Conservation (phyloP, 2,113 vertebrate species). For the Dunckerocampus dactyliophorus region DNA sequence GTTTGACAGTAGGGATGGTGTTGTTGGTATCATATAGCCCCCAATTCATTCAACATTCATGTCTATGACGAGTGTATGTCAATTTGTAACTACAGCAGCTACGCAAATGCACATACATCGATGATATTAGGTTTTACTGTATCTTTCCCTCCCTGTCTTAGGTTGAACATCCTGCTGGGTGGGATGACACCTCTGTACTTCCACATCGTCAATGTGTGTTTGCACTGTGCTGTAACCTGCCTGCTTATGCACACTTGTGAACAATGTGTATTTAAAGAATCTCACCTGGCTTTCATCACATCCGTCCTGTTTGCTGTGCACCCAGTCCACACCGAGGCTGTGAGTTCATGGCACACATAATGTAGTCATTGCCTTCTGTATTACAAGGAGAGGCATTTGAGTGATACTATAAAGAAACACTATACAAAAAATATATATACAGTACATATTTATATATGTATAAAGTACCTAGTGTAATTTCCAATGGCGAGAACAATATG, state of each 20-base stretch:
- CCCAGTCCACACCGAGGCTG: slow-evolving; percentile 94
- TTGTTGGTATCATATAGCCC: too few species aligned
- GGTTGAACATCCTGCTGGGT: slow-evolving; percentile 86
- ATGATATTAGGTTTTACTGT: background rate
- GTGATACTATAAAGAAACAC: background rate
- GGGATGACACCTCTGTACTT: slow-evolving; percentile 91
- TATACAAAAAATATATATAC: too few species aligned
- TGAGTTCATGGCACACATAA: slow-evolving; percentile 70
- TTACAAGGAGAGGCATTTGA: background rate
- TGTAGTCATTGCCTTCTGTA: background rate
- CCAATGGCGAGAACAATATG: background rate
- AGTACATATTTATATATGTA: too few species aligned
- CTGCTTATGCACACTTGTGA: slow-evolving; percentile 87
- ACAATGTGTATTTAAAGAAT: slow-evolving; percentile 79
- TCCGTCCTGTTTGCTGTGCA: slow-evolving; percentile 90
- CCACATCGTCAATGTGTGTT: slow-evolving; percentile 83
- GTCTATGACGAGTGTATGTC: too few species aligned
- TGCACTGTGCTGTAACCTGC: slow-evolving; percentile 85
- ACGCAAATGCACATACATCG: too few species aligned
- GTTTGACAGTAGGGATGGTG: too few species aligned
- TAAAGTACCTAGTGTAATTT: background rate
- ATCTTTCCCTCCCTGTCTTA: slow-evolving; percentile 40
- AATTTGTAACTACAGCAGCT: too few species aligned
- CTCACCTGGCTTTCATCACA: slow-evolving; percentile 78
- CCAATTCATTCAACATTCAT: too few species aligned